phyloP scores from a whole-genome alignment of 2,113 vertebrate species.

The Rhipidura dahli region DNA sequence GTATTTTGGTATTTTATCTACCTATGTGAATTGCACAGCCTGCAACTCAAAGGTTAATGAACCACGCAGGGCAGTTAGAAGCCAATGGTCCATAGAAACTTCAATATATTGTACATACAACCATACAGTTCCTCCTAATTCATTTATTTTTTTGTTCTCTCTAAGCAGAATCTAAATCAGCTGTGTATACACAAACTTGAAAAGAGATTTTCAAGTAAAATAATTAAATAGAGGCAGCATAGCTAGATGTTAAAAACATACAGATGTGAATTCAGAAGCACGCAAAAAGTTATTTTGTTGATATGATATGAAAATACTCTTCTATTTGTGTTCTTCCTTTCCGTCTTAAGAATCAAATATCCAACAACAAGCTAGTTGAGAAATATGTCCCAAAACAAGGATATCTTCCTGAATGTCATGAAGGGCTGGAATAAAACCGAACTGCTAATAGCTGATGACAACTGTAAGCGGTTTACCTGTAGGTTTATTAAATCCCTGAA shows the following conservation, averaged over 20 bases:
- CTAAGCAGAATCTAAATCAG: neutral
- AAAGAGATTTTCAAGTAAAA: neutral
- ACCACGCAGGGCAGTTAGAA: neutral
- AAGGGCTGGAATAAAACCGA: neutral
- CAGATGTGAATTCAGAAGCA: neutral
- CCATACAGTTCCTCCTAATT: neutral
- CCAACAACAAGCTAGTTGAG: neutral
- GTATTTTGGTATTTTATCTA: neutral
- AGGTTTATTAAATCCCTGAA: neutral
- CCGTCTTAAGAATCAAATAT: neutral
- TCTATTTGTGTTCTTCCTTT: neutral
- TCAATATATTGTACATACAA: neutral
- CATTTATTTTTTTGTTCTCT: neutral
- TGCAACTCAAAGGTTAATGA: conserved; percentile 12
- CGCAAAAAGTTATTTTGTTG: neutral
- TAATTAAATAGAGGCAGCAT: neutral
- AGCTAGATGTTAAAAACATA: neutral
- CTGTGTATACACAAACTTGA: neutral
- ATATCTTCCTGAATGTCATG: neutral
- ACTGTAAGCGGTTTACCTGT: neutral
- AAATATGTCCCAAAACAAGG: neutral
- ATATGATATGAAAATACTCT: neutral
- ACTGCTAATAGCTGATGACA: neutral
- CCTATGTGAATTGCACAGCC: neutral
- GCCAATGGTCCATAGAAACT: neutral